phyloP scores from a whole-genome alignment of 2,113 vertebrate species.

The Psittacara wagleri region DNA sequence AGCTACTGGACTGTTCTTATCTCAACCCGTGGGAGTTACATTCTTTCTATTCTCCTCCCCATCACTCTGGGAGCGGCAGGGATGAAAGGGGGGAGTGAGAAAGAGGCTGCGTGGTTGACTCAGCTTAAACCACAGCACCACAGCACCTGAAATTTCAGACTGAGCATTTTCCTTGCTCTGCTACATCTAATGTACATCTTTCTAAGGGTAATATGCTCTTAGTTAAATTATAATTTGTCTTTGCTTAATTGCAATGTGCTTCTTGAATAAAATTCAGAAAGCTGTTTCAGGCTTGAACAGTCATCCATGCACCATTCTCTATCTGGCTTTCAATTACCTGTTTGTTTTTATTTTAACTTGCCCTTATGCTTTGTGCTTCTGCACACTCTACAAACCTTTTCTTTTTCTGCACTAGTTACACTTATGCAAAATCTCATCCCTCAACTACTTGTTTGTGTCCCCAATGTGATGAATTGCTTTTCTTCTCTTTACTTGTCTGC shows the following conservation, averaged over 20 bases:
- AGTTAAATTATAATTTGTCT: conserved; percentile 15
- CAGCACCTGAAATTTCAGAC: background rate
- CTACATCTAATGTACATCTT: background rate
- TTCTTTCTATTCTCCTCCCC: too few species aligned
- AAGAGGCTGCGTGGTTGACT: too few species aligned
- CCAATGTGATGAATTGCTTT: background rate
- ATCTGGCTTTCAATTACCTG: background rate
- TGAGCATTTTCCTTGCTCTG: background rate
- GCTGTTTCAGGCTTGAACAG: background rate
- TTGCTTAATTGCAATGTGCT: background rate
- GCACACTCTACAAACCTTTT: background rate
- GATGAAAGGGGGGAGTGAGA: too few species aligned
- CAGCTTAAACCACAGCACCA: too few species aligned
- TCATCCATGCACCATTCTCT: background rate
- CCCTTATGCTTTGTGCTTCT: background rate
- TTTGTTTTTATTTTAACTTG: conserved; percentile 32
- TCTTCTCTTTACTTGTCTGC: background rate
- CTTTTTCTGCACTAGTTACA: background rate
- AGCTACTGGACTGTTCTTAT: too few species aligned
- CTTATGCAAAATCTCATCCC: conserved; percentile 17
- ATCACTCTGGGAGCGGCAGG: too few species aligned
- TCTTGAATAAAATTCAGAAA: background rate
- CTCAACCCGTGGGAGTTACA: too few species aligned
- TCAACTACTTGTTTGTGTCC: conserved; percentile 8
- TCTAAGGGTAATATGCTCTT: background rate